Base-by-base conservation (phyloP, 1,140 invertebrate species). In the Drosophila murphyi region DNA sequence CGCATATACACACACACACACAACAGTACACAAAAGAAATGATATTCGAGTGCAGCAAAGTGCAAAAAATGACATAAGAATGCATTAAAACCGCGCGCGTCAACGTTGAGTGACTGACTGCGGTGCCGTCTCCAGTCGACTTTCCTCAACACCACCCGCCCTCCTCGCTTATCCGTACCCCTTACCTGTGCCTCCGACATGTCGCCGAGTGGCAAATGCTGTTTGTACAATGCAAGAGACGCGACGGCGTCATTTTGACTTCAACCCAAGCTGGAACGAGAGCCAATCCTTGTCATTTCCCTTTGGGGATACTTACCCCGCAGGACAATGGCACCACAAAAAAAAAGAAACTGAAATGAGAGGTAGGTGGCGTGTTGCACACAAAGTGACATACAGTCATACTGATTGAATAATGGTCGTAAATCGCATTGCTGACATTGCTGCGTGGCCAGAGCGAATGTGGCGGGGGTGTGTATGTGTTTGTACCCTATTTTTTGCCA, bases 361-460 rank as follows among this genome's bases (percentile, higher is more conserved):
- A 37, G 54, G 37, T 59, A 39, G 39, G 60, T 74, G 80, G 76
- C 56, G 64, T 60, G 48, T 47, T 55, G 76, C 71, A 75, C 78
- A 88, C 83, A 88, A 89, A 85, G 88, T 88, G 85, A 88, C 83
- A 88, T 89, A 88, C 85, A 89, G 83, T 88, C 83, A 89, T 88
- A 89, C 83, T 88, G 83, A 88, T 88, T 88, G 83, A 88, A 88
- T 88, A 88, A 88, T 88, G 83, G 83, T 89, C 83, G 83, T 89
- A 88, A 88, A 88, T 88, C 85, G 83, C 85, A 89, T 89, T 88
- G 83, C 73, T 75, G 83, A 89, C 83, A 85, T 76, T 59, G 83
- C 70, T 80, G 63, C 65, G 57, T 67, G 76, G 62, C 51, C 67
- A 56, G 35, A 10, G 10, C 20, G 48, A 41, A n/a, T 65, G 41